These are phyloP conservation scores for Polydesmus complanatus DNA, from an alignment of 2,888 invertebrate genomes.

Conservation along the genomic window DNA sequence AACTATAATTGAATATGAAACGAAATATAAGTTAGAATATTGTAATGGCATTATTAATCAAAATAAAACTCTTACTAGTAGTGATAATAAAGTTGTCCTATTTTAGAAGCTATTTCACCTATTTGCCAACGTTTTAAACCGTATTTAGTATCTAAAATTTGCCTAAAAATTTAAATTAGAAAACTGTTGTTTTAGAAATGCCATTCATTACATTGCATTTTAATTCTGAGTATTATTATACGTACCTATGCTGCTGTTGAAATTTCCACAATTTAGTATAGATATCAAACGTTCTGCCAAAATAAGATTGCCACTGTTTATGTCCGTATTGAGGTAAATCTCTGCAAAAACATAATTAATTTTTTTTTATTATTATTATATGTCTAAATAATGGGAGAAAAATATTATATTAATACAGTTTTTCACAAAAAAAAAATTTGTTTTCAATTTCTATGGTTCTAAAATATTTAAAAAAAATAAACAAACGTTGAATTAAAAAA, in stretches of 20 bases:
- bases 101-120: constrained; percentile 95
- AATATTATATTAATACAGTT: no score
- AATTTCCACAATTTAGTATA: constrained; percentile 97
- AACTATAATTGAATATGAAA: constrained; percentile 41
- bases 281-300: constrained; percentile 90
- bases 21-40: background rate
- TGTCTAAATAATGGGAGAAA: no score
- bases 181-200: background rate
- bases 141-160: constrained; percentile 78
- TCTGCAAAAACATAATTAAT: constrained; percentile 40
- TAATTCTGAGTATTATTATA: background rate
- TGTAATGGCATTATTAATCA: background rate
- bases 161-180: constrained; percentile 34
- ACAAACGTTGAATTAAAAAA: no score
- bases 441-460: no score
- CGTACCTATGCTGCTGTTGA: constrained; percentile 81
- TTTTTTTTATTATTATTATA: no score
- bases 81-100: constrained; percentile 95
- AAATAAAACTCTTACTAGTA: constrained; percentile 64
- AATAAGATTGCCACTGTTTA: constrained; percentile 95
- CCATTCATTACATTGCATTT: no score
- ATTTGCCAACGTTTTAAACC: constrained; percentile 96
- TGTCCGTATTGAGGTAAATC: constrained; percentile 94
- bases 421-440: no score
- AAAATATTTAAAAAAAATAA: no score